Conservation (phyloP, 2,113 vertebrate species). For the Eubucco bourcierii region DNA sequence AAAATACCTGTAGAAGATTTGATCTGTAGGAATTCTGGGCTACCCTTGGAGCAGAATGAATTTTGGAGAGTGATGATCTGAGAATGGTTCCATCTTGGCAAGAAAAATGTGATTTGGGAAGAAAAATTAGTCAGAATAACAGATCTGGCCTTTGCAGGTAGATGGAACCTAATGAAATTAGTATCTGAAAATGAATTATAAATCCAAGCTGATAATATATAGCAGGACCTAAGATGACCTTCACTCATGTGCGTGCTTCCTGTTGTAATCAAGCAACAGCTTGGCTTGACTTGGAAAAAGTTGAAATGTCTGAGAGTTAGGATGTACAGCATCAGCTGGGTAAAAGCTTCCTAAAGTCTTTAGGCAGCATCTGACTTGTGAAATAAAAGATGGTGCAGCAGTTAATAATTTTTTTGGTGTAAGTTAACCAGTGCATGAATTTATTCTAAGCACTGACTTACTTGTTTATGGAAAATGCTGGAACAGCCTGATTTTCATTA, state of each 20-base stretch:
- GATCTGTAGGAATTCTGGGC: neutral
- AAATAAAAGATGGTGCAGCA: neutral
- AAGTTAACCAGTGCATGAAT: neutral
- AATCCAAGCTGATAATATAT: neutral
- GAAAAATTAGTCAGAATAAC: slow-evolving; percentile 17
- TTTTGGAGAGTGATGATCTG: neutral
- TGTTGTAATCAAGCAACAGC: neutral
- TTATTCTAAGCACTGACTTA: neutral
- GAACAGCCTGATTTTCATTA: neutral
- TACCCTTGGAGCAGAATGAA: neutral
- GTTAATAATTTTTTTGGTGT: neutral
- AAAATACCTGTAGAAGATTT: neutral
- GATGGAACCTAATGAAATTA: neutral
- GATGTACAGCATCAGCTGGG: neutral
- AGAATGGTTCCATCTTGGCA: neutral
- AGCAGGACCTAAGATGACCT: neutral
- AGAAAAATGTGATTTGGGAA: neutral
- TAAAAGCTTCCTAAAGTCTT: neutral
- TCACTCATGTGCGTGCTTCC: neutral
- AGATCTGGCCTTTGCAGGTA: neutral
- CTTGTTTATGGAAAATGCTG: neutral
- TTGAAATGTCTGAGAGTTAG: neutral
- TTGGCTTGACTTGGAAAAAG: neutral
- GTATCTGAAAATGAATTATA: slow-evolving; percentile 4
- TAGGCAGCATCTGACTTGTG: neutral